phyloP scores from a whole-genome alignment of 2,888 invertebrate species.

The Acheta domesticus region DNA sequence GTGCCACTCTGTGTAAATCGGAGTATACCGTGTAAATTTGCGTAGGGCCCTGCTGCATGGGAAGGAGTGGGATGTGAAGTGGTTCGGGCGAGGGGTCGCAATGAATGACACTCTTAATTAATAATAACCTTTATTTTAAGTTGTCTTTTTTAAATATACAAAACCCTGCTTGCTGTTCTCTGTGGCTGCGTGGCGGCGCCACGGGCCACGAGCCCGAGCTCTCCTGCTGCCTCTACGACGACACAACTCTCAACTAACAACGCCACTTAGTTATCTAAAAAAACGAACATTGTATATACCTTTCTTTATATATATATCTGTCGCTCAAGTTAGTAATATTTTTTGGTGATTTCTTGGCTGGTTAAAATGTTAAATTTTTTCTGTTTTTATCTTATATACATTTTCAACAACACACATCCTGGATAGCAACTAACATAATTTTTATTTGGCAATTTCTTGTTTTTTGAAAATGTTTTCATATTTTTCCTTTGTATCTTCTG shows the following conservation, averaged over 20 bases:
- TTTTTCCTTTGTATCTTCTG: neutral
- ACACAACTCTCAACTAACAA: slow-evolving; percentile 3
- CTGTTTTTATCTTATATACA: neutral
- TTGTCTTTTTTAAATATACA: slow-evolving; percentile 6
- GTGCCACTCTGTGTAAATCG: too few species aligned
- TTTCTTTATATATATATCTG: neutral
- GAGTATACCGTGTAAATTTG: too few species aligned
- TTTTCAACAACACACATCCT: slow-evolving; percentile 18
- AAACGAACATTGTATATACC: slow-evolving; percentile 18
- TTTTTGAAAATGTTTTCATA: slow-evolving; percentile 3
- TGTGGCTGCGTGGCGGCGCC: neutral
- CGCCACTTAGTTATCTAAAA: neutral
- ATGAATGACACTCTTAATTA: too few species aligned
- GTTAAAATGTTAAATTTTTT: slow-evolving; percentile 10
- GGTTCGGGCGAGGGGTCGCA: too few species aligned
- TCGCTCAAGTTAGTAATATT: slow-evolving; percentile 18
- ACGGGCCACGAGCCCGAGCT: neutral
- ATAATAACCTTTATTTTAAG: slow-evolving; percentile 4
- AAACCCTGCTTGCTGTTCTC: neutral
- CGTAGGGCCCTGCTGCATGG: too few species aligned
- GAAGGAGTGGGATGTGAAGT: too few species aligned
- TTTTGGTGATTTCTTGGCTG: slow-evolving; percentile 18
- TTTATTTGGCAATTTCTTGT: slow-evolving; percentile 6
- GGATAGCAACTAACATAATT: neutral
- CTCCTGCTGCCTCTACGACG: neutral